Base-by-base conservation (phyloP, 2,797 vertebrate species). In the Selene dorsalis region DNA sequence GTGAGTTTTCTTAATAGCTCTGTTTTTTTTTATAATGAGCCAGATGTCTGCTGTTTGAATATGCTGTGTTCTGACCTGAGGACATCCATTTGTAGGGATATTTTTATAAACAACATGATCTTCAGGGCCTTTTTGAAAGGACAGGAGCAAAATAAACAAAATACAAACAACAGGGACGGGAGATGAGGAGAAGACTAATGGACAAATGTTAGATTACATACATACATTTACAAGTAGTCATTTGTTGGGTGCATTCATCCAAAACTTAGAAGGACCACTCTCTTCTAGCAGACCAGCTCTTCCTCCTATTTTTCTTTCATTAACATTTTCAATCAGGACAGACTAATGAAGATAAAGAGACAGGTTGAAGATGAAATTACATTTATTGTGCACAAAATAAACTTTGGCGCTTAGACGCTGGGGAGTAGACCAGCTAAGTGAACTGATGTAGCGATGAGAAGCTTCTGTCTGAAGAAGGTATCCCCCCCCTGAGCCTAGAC, bases 1-100 rank as follows among this genome's bases (percentile, higher is more conserved):
- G 30, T 48, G 39, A 58, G 45, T 38, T 77, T 14, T 69, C n/a
- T 67, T 64, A 57, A 61, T 64, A 38, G 52, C 60, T 20, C 5
- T 52, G 16, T 65, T 41, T 62, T 26, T 35, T 35, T 35, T 35
- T 62, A 20, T 45, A 58, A 35, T 72, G 41, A 70, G 18, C 43
- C 48, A 77, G 28, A 65, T 73, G 39, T 79, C n/a, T 30, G 6
- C 18, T 8, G 7, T 64, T 53, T 68, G 3, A 38, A 56, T 38
- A 13, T 30, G 3, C 26, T 53, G 6, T 2, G 26, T 16, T 14
- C 4, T 16, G 6, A 56, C 26, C 53, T 30, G 53, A 56, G 24
- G 2, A 17, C 52, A 16, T 28, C 32, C 32, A 35, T 35, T 7
- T 35, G 32, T 35, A 35, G 32, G 32, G 7, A 35, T 35, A 9